phyloP scores from a whole-genome alignment of 2,797 vertebrate species.

The Triplophysa yarkandensis region DNA sequence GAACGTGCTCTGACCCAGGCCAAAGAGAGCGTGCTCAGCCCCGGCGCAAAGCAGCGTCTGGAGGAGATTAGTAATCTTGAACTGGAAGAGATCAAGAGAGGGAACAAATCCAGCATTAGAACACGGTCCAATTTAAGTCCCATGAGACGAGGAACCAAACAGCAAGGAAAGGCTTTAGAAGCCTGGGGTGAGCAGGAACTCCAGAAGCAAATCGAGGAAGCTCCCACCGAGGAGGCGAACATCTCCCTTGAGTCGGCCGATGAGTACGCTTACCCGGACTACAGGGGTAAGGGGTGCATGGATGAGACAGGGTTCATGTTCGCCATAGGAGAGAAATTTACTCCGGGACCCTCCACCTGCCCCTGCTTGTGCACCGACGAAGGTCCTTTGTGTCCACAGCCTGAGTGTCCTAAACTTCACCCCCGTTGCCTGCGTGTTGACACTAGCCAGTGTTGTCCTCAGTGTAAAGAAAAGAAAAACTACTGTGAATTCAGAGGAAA shows the following conservation, averaged over 20 bases:
- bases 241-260: slow-evolving; percentile 84
- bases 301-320: slow-evolving; percentile 98
- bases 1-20: slow-evolving; percentile 58
- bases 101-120: slow-evolving; percentile 77
- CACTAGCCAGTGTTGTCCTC: slow-evolving; percentile 95
- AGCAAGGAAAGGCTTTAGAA: slow-evolving; percentile 70
- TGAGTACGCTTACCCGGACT: slow-evolving; percentile 95
- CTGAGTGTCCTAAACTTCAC: slow-evolving; percentile 94
- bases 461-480: slow-evolving; percentile 95
- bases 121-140: slow-evolving; percentile 75
- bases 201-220: slow-evolving; percentile 76
- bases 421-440: slow-evolving; percentile 95
- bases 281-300: slow-evolving; percentile 97
- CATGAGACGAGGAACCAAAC: slow-evolving; percentile 72
- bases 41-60: slow-evolving; percentile 72
- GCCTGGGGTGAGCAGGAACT: slow-evolving; percentile 73
- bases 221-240: slow-evolving; percentile 77
- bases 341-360: slow-evolving; percentile 93
- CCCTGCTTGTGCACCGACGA: slow-evolving; percentile 99
- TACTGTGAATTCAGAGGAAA: slow-evolving; percentile 96
- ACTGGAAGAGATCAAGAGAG: slow-evolving; percentile 73
- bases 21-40: slow-evolving; percentile 71
- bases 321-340: slow-evolving; percentile 94
- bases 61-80: slow-evolving; percentile 79
- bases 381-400: slow-evolving; percentile 91